Evolutionary conservation across 2,113 vertebrate genomes (phyloP), one percentile per base, ranked within the genome.

Genomic region (Laterallus jamaicensis): DNA sequence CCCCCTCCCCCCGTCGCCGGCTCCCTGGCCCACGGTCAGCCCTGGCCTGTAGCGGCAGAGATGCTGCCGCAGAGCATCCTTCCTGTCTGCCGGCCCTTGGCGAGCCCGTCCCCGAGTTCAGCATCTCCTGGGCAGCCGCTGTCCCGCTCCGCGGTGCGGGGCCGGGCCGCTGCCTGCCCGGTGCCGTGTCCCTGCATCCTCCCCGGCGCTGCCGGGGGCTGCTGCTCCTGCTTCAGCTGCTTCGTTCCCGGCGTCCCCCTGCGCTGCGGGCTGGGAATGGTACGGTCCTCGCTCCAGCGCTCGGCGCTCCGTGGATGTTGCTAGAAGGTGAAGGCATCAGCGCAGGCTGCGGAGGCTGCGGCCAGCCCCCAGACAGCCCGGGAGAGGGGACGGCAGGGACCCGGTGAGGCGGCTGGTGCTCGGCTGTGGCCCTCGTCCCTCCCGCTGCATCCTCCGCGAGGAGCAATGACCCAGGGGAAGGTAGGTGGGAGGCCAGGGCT

Each of bases 401-500:
- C 10, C 6, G 2, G 22, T 0, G 18, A 32, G 50, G 44, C 11
- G 49, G 16, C 10, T 32, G 0, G 8, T 21, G 60, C 52, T 40
- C 67, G 1, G 58, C 44, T 15, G 3, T 8, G 2, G 32, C 10
- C 26, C 12, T 5, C 12, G 20, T 31, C 66, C 31, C 26, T 14
- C 12, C 75, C 8, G n/a, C 44, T 14, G 85, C 59, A 58, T 42
- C 62, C 29, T 18, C 13, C 10, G 40, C 7, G 70, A 63, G 66
- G 55, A 98, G 98, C 80, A 97, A 99, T 99, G 99, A 99, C 98
- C 83, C 98, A 99, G 97, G 98, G 98, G 91, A 99, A 99, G 99
- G 99, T 99, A 99, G 93, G 96, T 82, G 81, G 86, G 82, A 54
- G 31, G 60, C 39, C 5, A 39, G 29, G 1, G 50, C 9, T 13